A percentile compares a stretch with the other conserved stretches of the same genome.
Evolutionary conservation across 2,113 vertebrate species (phyloP).

Genomic region (Bothrops jararaca): DNA sequence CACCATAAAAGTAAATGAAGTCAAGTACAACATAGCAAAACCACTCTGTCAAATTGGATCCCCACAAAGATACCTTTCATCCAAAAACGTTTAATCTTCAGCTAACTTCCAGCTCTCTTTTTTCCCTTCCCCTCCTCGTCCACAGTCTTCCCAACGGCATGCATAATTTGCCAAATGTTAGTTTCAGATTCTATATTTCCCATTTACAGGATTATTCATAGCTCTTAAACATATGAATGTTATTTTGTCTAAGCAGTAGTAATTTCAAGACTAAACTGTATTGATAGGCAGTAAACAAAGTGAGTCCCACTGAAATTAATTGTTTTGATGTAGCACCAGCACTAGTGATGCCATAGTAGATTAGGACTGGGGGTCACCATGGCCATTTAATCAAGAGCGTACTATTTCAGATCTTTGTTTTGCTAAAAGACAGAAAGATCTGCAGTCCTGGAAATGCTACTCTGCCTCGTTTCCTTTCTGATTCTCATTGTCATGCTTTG

Average conservation of each 20-base stretch:
- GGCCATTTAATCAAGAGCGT: not conserved
- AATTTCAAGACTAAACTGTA: not conserved
- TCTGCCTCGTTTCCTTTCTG: constrained; percentile 42
- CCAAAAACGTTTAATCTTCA: not conserved
- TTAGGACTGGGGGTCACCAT: constrained; percentile 10
- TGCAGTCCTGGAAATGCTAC: constrained; percentile 53
- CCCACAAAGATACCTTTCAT: not conserved
- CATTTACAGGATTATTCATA: not conserved
- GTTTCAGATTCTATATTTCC: not conserved
- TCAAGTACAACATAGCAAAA: not conserved
- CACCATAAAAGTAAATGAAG: not conserved
- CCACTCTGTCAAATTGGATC: not conserved
- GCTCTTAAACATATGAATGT: not conserved
- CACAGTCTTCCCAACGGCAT: not conserved
- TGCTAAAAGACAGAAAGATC: not conserved
- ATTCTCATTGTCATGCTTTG: constrained; percentile 63
- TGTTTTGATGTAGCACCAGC: not conserved
- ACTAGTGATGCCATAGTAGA: not conserved
- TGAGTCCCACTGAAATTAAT: not conserved
- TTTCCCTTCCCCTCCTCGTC: not conserved
- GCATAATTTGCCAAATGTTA: not conserved
- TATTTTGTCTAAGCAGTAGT: not conserved
- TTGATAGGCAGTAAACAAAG: not conserved
- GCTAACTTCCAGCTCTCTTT: not conserved
- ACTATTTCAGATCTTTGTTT: constrained; percentile 4